phyloP scores from a whole-genome alignment of 2,113 vertebrate genomes.

The Sylvilagus bachmani region DNA sequence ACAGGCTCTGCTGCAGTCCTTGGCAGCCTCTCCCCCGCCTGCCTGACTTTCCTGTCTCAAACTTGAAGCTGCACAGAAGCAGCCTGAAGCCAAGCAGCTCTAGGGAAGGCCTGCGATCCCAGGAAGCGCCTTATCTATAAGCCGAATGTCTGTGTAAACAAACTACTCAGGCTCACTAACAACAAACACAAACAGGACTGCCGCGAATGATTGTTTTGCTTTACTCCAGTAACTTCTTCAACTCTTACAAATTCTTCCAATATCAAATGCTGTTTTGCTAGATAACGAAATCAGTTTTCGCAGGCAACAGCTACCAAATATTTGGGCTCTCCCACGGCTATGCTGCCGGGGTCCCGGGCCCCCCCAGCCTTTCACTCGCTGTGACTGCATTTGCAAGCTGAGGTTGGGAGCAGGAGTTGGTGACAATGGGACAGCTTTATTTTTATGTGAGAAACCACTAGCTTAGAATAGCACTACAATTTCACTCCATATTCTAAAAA shows the following conservation, averaged over 20 bases:
- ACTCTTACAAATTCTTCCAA: constrained; percentile 16
- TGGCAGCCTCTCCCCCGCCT: too few relatives aligned
- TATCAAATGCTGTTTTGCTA: constrained; percentile 4
- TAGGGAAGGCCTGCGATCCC: too few relatives aligned
- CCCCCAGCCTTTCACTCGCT: background rate
- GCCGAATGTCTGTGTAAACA: too few relatives aligned
- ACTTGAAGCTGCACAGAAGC: too few relatives aligned
- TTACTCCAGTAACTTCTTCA: constrained; percentile 28
- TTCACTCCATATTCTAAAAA: background rate
- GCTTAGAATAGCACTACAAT: background rate
- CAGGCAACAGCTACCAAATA: background rate
- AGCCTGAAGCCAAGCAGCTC: too few relatives aligned
- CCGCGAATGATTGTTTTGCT: background rate
- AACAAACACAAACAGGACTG: background rate
- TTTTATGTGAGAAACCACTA: background rate
- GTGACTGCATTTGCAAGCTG: background rate
- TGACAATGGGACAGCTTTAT: background rate
- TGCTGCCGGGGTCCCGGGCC: background rate
- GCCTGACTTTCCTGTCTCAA: too few relatives aligned
- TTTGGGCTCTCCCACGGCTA: background rate
- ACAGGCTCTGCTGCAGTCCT: too few relatives aligned
- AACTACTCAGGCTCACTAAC: too few relatives aligned
- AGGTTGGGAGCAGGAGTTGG: background rate
- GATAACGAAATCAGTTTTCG: background rate
- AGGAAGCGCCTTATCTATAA: too few relatives aligned